These are phyloP conservation scores for Aphelenchoides besseyi DNA, from an alignment of 1,140 invertebrate genomes.

Conservation along the genomic window DNA sequence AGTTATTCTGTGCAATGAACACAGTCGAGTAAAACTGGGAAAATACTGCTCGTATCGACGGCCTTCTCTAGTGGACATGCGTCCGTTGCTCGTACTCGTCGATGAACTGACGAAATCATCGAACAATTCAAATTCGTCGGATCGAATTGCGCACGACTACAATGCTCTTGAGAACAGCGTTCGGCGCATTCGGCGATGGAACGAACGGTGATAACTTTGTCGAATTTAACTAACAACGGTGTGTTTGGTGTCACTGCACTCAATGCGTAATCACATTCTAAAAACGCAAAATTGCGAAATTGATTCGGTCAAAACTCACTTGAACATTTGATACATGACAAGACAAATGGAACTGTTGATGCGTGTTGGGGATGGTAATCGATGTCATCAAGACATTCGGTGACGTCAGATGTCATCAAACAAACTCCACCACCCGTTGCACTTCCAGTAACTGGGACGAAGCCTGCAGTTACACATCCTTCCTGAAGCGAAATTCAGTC, in stretches of 20 bases:
- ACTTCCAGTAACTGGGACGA: conserved; percentile 54
- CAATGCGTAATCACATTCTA: conserved; percentile 58
- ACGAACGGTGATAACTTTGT: conserved; percentile 32
- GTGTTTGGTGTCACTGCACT: conserved; percentile 32
- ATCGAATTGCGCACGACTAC: conserved; percentile 56
- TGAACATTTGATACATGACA: conserved; percentile 61
- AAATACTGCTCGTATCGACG: conserved; percentile 53
- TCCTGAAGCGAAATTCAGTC: conserved; percentile 40
- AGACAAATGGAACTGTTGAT: conserved; percentile 57
- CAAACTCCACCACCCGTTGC: conserved; percentile 54
- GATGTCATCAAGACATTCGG: conserved; percentile 21
- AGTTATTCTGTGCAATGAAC: conserved; percentile 45
- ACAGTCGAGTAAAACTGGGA: conserved; percentile 55
- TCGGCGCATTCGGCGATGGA: conserved; percentile 58
- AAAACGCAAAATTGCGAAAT: conserved; percentile 27
- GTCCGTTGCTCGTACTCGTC: background rate
- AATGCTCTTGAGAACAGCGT: conserved; percentile 46
- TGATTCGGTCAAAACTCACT: conserved; percentile 35
- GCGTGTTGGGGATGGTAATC: conserved; percentile 56
- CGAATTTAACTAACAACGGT: conserved; percentile 38
- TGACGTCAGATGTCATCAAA: conserved; percentile 49
- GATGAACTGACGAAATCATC: conserved; percentile 24
- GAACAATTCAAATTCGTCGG: conserved; percentile 38
- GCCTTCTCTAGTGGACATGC: conserved; percentile 47
- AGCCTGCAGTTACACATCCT: conserved; percentile 55